A percentile compares a stretch with the other conserved stretches of the same genome.
These are phyloP conservation scores for Crematogaster levior DNA, from an alignment of 2,888 invertebrate species.

Conservation along the genomic window DNA sequence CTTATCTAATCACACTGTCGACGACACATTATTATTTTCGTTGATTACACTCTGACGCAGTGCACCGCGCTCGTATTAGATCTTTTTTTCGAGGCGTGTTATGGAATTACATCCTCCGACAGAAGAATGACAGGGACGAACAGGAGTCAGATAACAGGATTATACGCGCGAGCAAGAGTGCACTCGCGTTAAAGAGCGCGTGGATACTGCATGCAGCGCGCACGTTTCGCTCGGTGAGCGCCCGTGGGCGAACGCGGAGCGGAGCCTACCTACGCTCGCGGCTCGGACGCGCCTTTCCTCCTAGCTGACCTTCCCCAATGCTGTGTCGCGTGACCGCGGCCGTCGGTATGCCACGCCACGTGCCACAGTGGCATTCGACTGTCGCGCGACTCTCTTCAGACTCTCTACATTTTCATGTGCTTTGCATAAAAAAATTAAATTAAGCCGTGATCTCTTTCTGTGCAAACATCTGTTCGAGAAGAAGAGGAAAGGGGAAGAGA, in stretches of 20 bases:
- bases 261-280: constrained; percentile 64
- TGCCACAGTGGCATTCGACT: not conserved
- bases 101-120: not conserved
- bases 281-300: constrained; percentile 54
- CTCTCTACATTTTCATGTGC: not conserved
- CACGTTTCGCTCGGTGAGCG: constrained; percentile 24
- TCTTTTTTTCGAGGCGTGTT: not conserved
- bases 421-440: not conserved
- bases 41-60: not conserved
- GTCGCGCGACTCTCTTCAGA: constrained; percentile 9
- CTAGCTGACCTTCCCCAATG: constrained; percentile 66
- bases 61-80: not conserved
- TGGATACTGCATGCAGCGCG: constrained; percentile 34
- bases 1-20: constrained; percentile 16
- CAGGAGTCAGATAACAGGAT: constrained; percentile 1
- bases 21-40: constrained; percentile 10
- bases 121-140: not conserved
- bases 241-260: constrained; percentile 40
- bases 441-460: not conserved
- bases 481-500: not conserved
- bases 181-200: constrained; percentile 50
- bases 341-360: constrained; percentile 47
- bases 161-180: constrained; percentile 31
- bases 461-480: not conserved
- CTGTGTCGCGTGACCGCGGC: constrained; percentile 43